Conservation (phyloP, 2,113 vertebrate genomes). For the Isichthys henryi region DNA sequence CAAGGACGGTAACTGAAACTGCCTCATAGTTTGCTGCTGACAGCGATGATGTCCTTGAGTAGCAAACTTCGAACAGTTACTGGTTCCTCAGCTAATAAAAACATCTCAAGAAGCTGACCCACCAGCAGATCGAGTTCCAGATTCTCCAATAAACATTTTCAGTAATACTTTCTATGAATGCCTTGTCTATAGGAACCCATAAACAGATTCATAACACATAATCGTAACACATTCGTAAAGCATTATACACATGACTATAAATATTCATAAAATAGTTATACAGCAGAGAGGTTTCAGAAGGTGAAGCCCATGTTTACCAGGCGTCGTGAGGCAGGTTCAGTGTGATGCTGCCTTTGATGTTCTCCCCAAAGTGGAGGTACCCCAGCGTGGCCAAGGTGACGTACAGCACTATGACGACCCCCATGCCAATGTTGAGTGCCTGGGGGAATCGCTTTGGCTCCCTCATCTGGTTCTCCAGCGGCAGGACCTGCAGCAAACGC, state of each 20-base stretch:
- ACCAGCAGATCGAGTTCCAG: not conserved
- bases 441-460: constrained; percentile 62
- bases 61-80: not conserved
- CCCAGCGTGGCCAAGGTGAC: constrained; percentile 71
- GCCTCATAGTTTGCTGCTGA: not conserved
- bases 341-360: constrained; percentile 80
- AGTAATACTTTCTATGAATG: not conserved
- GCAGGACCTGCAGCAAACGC: constrained; percentile 65
- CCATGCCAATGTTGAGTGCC: constrained; percentile 75
- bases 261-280: not conserved
- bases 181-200: not conserved
- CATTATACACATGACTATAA: not conserved
- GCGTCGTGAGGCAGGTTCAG: constrained; percentile 75
- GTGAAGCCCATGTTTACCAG: constrained; percentile 52
- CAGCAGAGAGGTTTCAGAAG: not conserved
- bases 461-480: constrained; percentile 80
- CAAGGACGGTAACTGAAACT: not conserved
- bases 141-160: not conserved
- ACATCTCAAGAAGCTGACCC: not conserved
- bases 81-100: not conserved
- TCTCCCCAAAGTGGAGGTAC: constrained; percentile 72
- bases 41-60: not conserved
- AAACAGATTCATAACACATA: not conserved
- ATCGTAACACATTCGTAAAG: not conserved
- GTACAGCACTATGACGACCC: constrained; percentile 68